These are phyloP conservation scores for Ceratotherium simum DNA, from an alignment of 2,113 vertebrate species.

Conservation along the genomic window DNA sequence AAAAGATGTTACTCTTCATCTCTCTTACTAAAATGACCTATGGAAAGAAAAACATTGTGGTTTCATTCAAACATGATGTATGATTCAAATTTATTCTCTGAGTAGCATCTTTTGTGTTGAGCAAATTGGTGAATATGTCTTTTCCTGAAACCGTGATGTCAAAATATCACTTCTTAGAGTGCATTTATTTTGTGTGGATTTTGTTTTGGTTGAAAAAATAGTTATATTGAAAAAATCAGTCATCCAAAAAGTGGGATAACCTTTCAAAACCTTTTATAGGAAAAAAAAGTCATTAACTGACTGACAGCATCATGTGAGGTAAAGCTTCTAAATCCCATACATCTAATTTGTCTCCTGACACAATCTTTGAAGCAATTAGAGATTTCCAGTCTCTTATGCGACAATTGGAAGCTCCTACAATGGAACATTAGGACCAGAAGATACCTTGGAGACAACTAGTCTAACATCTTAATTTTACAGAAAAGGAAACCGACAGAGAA, in stretches of 20 bases:
- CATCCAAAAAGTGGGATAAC: not conserved
- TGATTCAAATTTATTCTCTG: not conserved
- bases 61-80: not conserved
- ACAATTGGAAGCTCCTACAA: not conserved
- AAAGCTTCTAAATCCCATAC: not conserved
- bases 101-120: not conserved
- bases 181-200: not conserved
- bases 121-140: not conserved
- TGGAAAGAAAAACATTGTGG: not conserved
- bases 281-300: not conserved
- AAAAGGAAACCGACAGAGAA: constrained; percentile 29
- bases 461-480: constrained; percentile 49
- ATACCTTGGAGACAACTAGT: not conserved
- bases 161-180: not conserved
- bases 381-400: not conserved
- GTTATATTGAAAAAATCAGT: not conserved
- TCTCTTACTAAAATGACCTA: not conserved
- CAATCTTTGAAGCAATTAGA: constrained; percentile 16
- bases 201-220: not conserved
- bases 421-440: not conserved
- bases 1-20: not conserved
- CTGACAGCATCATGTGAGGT: not conserved
- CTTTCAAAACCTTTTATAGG: not conserved
- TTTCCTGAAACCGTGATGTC: not conserved
- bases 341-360: not conserved